Percentiles rank a stretch among this genome's conserved stretches.
Conservation (phyloP, 2,113 vertebrate species). For the Orycteropus afer region DNA sequence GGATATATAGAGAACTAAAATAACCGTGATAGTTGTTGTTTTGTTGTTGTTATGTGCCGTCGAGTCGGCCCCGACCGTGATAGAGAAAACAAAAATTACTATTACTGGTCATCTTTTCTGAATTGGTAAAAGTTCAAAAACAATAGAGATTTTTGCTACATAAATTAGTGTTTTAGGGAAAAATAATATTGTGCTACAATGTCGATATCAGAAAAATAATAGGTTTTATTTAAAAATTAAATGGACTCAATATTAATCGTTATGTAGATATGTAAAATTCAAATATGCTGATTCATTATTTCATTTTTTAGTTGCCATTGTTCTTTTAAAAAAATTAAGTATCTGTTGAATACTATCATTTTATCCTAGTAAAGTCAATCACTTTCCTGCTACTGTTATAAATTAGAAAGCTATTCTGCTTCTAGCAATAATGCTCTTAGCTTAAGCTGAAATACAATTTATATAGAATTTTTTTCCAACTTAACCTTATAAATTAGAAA, state of each 20-base stretch:
- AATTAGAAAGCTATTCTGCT: slow-evolving; percentile 63
- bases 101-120: not conserved
- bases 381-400: slow-evolving; percentile 53
- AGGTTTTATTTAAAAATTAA: slow-evolving; percentile 63
- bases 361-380: slow-evolving; percentile 65
- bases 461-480: not conserved
- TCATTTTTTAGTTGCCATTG: slow-evolving; percentile 49
- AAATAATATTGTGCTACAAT: not conserved
- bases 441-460: slow-evolving; percentile 64
- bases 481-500: slow-evolving; percentile 56
- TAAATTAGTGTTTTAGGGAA: not conserved
- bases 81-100: not conserved
- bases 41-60: too few relatives aligned
- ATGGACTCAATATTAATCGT: not conserved
- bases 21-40: not conserved
- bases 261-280: slow-evolving; percentile 30
- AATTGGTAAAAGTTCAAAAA: not conserved
- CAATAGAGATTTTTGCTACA: not conserved
- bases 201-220: not conserved
- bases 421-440: slow-evolving; percentile 67
- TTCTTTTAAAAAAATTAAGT: slow-evolving; percentile 5
- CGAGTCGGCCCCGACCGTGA: too few relatives aligned
- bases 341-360: slow-evolving; percentile 64
- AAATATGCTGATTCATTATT: slow-evolving; percentile 46
- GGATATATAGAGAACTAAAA: not conserved